Conservation (phyloP, 1,140 invertebrate genomes). For the Cydia splendana region DNA sequence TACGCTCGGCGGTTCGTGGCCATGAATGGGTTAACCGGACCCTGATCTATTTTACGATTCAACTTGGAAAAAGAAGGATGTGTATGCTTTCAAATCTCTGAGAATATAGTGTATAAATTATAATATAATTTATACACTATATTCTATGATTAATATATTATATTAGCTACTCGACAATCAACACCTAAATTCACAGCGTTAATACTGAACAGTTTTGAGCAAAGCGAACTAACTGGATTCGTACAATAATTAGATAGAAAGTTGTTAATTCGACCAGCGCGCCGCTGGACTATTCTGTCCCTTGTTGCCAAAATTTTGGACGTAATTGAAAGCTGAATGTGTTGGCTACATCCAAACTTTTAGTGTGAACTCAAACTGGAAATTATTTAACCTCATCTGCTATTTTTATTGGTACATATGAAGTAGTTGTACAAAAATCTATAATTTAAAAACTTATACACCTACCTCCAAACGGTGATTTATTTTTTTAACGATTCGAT, state of each 20-base stretch:
- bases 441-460: no score
- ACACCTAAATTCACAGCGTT: slow-evolving; percentile 1
- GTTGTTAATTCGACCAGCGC: slow-evolving; percentile 38
- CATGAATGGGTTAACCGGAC: no score
- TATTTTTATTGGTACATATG: neutral
- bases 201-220: slow-evolving; percentile 14
- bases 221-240: slow-evolving; percentile 25
- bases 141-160: no score
- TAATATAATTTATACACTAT: no score
- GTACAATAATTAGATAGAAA: slow-evolving; percentile 39
- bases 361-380: slow-evolving; percentile 3
- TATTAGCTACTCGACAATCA: neutral
- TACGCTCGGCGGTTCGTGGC: no score
- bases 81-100: no score
- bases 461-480: no score
- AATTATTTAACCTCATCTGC: slow-evolving; percentile 4
- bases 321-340: slow-evolving; percentile 38
- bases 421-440: no score
- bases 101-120: neutral
- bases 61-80: no score
- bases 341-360: slow-evolving; percentile 21
- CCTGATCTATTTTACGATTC: no score
- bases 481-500: no score
- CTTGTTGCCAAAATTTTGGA: slow-evolving; percentile 33
- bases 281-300: slow-evolving; percentile 29